These are phyloP conservation scores for Vannuccia rotundouncinata DNA, from an alignment of 2,888 invertebrate species.

Conservation along the genomic window DNA sequence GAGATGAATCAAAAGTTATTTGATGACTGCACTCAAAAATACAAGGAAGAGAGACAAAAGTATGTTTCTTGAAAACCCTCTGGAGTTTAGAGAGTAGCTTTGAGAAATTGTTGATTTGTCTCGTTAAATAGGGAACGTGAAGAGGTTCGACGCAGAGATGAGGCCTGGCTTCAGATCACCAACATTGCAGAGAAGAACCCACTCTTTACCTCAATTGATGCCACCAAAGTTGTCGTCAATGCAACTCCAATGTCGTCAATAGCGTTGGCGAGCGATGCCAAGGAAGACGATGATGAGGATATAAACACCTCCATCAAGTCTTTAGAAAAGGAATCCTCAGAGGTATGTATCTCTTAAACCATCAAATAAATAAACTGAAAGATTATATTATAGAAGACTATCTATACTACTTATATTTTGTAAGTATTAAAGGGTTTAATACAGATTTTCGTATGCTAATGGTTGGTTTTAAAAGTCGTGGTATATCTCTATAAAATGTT, in stretches of 20 bases:
- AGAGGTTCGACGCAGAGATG: constrained; percentile 29
- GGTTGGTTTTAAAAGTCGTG: too few relatives aligned
- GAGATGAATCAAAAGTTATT: constrained; percentile 99
- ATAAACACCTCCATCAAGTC: constrained; percentile 26
- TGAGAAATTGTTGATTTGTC: neutral
- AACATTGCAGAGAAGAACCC: constrained; percentile 35
- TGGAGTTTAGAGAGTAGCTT: neutral
- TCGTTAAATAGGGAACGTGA: constrained; percentile 35
- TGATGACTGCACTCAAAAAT: constrained; percentile 65
- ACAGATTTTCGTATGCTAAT: too few relatives aligned
- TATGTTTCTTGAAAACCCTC: neutral
- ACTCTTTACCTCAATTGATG: constrained; percentile 29
- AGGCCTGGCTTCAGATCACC: constrained; percentile 34
- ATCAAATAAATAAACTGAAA: too few relatives aligned
- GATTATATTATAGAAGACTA: too few relatives aligned
- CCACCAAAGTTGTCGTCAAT: neutral
- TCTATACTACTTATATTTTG: too few relatives aligned
- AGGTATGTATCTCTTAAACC: too few relatives aligned
- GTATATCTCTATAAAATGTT: too few relatives aligned
- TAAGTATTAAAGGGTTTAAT: too few relatives aligned
- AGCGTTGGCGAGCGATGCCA: neutral
- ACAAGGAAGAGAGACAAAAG: constrained; percentile 34
- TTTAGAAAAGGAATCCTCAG: neutral
- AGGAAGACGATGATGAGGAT: constrained; percentile 32
- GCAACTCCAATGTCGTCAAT: neutral